Evolutionary conservation across 2,797 vertebrate species (phyloP).

Genomic region (Mormyrus proboscirostris): DNA sequence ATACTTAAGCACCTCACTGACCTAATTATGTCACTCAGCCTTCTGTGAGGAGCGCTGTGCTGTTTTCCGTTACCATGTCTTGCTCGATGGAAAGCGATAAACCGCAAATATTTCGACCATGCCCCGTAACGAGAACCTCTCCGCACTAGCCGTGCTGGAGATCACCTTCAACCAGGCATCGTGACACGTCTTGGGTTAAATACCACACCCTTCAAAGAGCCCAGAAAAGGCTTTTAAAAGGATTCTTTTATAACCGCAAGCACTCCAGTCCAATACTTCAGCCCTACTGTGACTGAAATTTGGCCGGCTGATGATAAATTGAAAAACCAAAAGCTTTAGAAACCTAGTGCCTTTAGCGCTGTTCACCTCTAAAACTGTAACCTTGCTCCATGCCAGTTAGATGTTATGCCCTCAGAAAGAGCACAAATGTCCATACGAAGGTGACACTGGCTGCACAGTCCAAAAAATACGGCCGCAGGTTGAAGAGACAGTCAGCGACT

Average conservation of each 20-base stretch:
- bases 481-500: not conserved
- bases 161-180: not conserved
- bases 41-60: not conserved
- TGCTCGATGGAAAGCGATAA: not conserved
- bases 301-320: not conserved
- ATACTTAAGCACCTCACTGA: not conserved
- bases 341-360: not conserved
- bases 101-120: not conserved
- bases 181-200: not conserved
- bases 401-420: not conserved
- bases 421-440: not conserved
- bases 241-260: not conserved
- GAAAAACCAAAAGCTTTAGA: not conserved
- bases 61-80: not conserved
- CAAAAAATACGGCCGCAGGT: not conserved
- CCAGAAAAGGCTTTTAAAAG: not conserved
- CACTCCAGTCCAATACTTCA: not conserved
- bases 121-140: not conserved
- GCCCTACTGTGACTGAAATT: not conserved
- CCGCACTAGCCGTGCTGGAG: not conserved
- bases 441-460: not conserved
- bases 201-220: not conserved
- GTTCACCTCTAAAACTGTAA: not conserved
- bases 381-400: not conserved
- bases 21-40: conserved; percentile 3